Percentiles rank a stretch among this genome's conserved stretches.
phyloP scores from a whole-genome alignment of 2,797 vertebrate genomes.

The Gymnocypris eckloni region DNA sequence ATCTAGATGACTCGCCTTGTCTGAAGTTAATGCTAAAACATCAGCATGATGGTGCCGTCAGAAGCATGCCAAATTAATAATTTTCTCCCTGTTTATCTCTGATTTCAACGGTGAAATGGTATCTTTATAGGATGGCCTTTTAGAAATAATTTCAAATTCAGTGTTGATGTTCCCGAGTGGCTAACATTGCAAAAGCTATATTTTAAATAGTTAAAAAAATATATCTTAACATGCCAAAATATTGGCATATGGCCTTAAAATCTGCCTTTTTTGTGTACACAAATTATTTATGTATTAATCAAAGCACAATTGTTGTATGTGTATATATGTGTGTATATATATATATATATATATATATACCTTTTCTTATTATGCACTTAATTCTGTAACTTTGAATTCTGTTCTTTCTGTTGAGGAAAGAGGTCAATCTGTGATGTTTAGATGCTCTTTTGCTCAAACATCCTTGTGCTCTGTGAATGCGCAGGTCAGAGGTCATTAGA shows the following conservation, averaged over 20 bases:
- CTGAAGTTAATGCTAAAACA: not conserved
- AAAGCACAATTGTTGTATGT: too few species aligned
- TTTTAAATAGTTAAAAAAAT: too few species aligned
- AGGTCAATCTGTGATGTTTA: not conserved
- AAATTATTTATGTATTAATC: too few species aligned
- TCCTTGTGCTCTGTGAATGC: not conserved
- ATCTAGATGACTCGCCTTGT: not conserved
- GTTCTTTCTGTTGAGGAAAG: not conserved
- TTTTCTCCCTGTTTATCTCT: not conserved
- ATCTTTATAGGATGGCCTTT: not conserved
- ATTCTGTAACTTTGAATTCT: not conserved
- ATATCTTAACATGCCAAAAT: too few species aligned
- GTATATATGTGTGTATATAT: too few species aligned
- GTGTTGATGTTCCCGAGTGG: not conserved
- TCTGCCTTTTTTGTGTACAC: too few species aligned
- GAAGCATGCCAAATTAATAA: not conserved
- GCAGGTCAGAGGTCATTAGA: conserved; percentile 2
- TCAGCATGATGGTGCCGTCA: not conserved
- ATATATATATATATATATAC: too few species aligned
- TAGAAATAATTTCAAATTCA: not conserved
- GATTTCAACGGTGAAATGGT: not conserved
- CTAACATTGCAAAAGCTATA: too few species aligned
- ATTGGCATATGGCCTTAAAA: too few species aligned
- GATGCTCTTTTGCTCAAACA: not conserved
- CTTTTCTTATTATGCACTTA: too few species aligned